Base-by-base conservation (phyloP, 2,888 invertebrate genomes). In the Falcaria lacertinaria region DNA sequence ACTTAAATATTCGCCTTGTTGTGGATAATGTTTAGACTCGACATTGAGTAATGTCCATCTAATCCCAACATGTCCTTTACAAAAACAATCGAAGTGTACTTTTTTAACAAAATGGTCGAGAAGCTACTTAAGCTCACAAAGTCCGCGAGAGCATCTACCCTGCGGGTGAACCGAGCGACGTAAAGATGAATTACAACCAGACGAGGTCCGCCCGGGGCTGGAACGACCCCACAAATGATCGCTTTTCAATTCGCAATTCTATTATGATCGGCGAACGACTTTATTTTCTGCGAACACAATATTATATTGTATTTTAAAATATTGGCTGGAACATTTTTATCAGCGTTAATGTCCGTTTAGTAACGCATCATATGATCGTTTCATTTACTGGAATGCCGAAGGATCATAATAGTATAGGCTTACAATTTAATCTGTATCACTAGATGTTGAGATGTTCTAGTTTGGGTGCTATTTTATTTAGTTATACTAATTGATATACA, bases 191-290 rank as follows among this genome's bases (percentile, higher is more conserved):
- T 74, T 61, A 65, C 61, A 53, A 50, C 53, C 60, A 60, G 57
- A 50, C 57, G 62, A 54, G 61, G 64, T 66, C 57, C 48, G 65
- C 66, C 48, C 42, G 50, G 44, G 58, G 50, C 41, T 28, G 46
- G 43, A 40, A 48, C 47, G 54, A 47, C 57, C 54, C 59, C 48
- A 41, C 53, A 51, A 61, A 59, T 66, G 60, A 68, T 69, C 61
- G 69, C 64, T 57, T 70, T 74, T 71, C 76, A 76, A 76, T 74
- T 65, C 64, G 60, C 72, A 70, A 75, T 73, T 74, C 72, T 75
- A 74, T 76, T 64, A 69, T 65, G 47, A 48, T 52, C 52, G 44
- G 34, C 48, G 46, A 52, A 58, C 54, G 54, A 65, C 54, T 57
- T 14, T 60, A 56, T 67, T 69, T 62, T 52, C 50, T 51, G 54